Evolutionary conservation across 2,113 vertebrate genomes (phyloP).

Genomic region (Sterrhoptilus dennistouni): DNA sequence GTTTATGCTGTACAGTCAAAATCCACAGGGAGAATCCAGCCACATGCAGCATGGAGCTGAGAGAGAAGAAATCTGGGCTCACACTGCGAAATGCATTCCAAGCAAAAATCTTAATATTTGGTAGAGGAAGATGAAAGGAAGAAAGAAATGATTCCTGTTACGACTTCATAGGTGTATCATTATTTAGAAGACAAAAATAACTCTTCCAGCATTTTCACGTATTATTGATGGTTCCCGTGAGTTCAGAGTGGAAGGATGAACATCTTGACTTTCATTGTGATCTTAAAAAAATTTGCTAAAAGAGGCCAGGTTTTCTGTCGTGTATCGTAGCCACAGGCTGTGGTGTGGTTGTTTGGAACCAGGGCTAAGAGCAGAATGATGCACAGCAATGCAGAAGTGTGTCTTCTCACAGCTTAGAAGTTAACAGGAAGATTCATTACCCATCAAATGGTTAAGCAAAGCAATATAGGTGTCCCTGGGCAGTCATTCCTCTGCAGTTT

Average conservation of each 20-base stretch:
- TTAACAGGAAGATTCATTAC: background rate
- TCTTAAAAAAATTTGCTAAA: background rate
- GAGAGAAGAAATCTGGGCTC: slow-evolving; percentile 53
- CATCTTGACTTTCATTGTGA: background rate
- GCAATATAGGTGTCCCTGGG: background rate
- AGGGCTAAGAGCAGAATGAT: background rate
- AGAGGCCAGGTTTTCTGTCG: background rate
- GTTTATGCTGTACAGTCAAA: slow-evolving; percentile 68
- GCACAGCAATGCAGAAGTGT: background rate
- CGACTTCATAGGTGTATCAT: background rate
- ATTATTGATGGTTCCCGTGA: background rate
- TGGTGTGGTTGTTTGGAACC: background rate
- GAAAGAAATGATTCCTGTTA: slow-evolving; percentile 3
- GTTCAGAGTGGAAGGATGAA: background rate
- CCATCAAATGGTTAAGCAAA: background rate
- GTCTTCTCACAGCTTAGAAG: background rate
- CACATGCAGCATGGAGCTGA: slow-evolving; percentile 38
- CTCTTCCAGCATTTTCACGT: background rate
- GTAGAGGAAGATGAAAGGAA: slow-evolving; percentile 24
- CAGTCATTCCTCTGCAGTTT: background rate
- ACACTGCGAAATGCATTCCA: slow-evolving; percentile 1
- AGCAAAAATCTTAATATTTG: slow-evolving; percentile 38
- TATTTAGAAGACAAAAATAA: background rate
- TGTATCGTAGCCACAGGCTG: background rate
- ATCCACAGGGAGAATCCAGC: slow-evolving; percentile 49